phyloP scores from a whole-genome alignment of 2,113 vertebrate species.

The Pungitius pungitius region DNA sequence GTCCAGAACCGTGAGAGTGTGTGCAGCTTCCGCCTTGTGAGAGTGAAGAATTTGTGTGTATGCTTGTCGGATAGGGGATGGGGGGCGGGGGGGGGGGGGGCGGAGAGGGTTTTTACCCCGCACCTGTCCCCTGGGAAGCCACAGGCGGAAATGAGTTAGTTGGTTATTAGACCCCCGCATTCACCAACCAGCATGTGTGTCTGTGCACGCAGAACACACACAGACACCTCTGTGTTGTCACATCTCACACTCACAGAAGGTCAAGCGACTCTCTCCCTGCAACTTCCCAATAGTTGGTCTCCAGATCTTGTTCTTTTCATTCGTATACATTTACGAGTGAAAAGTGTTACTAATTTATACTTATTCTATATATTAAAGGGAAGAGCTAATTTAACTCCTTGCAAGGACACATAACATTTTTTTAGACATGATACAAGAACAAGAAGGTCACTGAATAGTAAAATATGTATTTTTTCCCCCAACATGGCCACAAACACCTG shows the following conservation, averaged over 20 bases:
- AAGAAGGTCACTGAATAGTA: neutral
- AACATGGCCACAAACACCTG: too few species aligned
- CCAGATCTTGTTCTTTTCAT: neutral
- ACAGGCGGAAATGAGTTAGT: constrained; percentile 68
- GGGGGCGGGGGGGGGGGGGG: constrained; percentile 6
- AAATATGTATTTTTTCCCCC: neutral
- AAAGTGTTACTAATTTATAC: too few species aligned
- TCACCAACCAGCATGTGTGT: constrained; percentile 49
- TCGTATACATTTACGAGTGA: too few species aligned
- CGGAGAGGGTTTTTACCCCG: constrained; percentile 32
- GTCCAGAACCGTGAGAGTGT: constrained; percentile 24
- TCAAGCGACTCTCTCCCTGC: neutral
- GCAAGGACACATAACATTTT: neutral
- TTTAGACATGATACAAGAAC: too few species aligned
- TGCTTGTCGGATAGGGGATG: constrained; percentile 10
- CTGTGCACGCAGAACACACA: constrained; percentile 7
- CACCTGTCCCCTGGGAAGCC: constrained; percentile 75
- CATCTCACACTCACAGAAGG: neutral
- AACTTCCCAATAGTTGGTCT: neutral
- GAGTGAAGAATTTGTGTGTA: constrained; percentile 51
- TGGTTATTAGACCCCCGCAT: constrained; percentile 54
- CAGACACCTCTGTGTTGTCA: neutral
- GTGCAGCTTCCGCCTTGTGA: constrained; percentile 34
- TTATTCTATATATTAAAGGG: neutral
- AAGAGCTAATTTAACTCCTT: neutral